phyloP scores from a whole-genome alignment of 2,888 invertebrate genomes.

The Idaea dimidiata region DNA sequence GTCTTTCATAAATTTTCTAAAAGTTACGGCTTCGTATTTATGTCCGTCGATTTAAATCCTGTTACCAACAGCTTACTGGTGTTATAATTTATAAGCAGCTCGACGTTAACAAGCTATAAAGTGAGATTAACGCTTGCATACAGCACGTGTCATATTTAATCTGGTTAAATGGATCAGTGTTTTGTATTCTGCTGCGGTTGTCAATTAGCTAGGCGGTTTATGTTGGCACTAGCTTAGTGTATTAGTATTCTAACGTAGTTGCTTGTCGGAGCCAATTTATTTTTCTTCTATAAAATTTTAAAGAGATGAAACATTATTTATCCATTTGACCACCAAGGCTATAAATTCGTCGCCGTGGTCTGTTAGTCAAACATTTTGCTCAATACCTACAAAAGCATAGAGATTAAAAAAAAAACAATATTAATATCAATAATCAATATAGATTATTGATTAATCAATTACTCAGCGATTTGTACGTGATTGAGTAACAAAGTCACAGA shows the following conservation, averaged over 20 bases:
- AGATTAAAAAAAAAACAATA: no score
- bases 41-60: neutral
- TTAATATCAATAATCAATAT: no score
- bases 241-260: neutral
- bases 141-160: slow-evolving; percentile 9
- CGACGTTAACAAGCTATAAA: slow-evolving; percentile 15
- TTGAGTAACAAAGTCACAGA: no score
- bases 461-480: no score
- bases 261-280: neutral
- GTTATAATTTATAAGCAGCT: neutral
- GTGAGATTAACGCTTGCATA: slow-evolving; percentile 17
- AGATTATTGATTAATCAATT: no score
- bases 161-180: neutral
- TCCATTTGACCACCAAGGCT: no score
- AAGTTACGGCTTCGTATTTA: no score
- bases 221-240: neutral
- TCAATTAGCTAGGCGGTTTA: neutral
- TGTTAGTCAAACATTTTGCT: no score
- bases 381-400: no score
- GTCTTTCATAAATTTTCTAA: no score
- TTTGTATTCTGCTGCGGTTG: neutral
- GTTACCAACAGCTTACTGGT: slow-evolving; percentile 1
- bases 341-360: no score
- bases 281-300: neutral
- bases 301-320: no score